Evolutionary conservation across 2,888 invertebrate genomes (phyloP), one percentile per base, ranked within the genome.

Genomic region (Drosophila ochracea): DNA sequence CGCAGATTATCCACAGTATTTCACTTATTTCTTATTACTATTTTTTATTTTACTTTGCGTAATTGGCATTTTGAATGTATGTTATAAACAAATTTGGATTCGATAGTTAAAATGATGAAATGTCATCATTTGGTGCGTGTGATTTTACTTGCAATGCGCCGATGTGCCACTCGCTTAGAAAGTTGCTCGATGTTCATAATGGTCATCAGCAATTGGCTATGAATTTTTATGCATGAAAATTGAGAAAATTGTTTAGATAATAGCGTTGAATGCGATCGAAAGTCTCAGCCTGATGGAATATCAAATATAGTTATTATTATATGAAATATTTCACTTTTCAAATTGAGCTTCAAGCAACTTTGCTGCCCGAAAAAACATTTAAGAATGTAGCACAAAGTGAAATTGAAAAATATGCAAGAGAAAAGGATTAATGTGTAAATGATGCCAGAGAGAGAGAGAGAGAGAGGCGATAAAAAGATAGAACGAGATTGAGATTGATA

Each of bases 1-100:
- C 68, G 89, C 87, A 84, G 89, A 82, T 87, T 89, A 86, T 86
- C 78, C 74, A 78, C 84, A 62, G 52, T 82, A 89, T 83, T 86
- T 82, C 87, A 86, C 81, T 89, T 84, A 78, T 75, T 84, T 82
- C 58, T 64, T 55, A 39, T 39, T 57, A 57, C 41, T 49, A 61
- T 33, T 61, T 47, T 43, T 10, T 53, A 7, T 21, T 16, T 54
- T n/a, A 4, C 37, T 54, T 19, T 31, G 25, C 43, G 84, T 85
- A 87, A 88, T 87, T 87, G 89, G 76, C 80, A 78, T 77, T 81
- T 82, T 78, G 73, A 80, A 69, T 82, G 90, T 70, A 55, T 82
- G 90, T 70, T 76, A 80, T 79, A 89, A 78, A 82, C 86, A 89
- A 89, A 89, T 89, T 78, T 72, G 69, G 61, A 21, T 54, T 68